These are phyloP conservation scores for Malurus melanocephalus DNA, from an alignment of 2,113 vertebrate genomes.

Conservation along the genomic window DNA sequence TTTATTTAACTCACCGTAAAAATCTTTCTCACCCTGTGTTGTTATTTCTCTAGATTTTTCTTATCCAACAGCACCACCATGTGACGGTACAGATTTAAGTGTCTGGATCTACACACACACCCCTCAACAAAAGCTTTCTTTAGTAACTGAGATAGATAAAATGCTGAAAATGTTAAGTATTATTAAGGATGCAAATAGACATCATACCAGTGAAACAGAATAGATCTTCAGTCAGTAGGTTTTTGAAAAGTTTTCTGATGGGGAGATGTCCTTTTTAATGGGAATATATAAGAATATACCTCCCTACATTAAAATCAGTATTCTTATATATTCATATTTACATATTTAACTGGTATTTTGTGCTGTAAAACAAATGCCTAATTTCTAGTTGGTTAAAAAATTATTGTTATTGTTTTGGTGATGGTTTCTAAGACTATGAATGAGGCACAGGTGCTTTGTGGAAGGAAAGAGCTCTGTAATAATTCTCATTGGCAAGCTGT, in stretches of 20 bases:
- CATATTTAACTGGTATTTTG: background rate
- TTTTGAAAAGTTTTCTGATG: background rate
- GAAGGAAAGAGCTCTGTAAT: background rate
- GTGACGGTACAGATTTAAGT: slow-evolving; percentile 56
- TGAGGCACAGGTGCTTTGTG: background rate
- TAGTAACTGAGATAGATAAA: background rate
- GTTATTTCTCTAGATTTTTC: background rate
- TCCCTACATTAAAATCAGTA: background rate
- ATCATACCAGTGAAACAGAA: background rate
- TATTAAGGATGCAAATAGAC: background rate
- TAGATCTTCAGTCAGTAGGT: background rate
- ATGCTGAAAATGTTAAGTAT: background rate
- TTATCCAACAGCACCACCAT: slow-evolving; percentile 84
- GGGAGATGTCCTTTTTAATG: background rate
- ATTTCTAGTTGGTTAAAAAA: background rate
- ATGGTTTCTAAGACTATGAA: background rate
- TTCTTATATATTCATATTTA: background rate
- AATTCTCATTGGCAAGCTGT: background rate
- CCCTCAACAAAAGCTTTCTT: background rate
- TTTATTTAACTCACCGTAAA: slow-evolving; percentile 80
- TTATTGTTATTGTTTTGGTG: background rate
- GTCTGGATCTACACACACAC: background rate
- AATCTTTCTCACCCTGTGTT: slow-evolving; percentile 63
- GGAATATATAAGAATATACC: background rate
- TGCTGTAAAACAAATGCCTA: background rate